Base-by-base conservation (phyloP, 2,888 invertebrate genomes). In the Slavum lentiscoides region DNA sequence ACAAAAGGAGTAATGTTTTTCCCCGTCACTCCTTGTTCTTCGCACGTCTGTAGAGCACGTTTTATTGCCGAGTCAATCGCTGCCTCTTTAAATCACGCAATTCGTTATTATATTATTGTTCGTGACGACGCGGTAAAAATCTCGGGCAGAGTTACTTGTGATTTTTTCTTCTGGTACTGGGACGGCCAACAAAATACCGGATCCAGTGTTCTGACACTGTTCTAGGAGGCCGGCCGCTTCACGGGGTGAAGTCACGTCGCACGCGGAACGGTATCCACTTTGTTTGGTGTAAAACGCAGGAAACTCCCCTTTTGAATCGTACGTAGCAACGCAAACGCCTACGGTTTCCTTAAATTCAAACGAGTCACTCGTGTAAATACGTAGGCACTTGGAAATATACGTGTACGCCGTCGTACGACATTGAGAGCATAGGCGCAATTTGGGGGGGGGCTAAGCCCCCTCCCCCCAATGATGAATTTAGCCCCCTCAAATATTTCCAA, bases 1-100 rank as follows among this genome's bases (percentile, higher is more conserved):
- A 99, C 89, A 87, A 93, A 98, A 2, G 99, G 99, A 1, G 99
- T 99, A 13, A 98, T 91, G 84, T 94, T 91, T 87, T 96, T 97
- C 2, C 98, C 98, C 7, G 85, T 86, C 67, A 98, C 89, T 1
- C 89, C 89, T 81, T 88, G 87, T 58, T 85, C 84, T 83, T 88
- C 87, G 0, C 93, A 93, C 84, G 91, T 89, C 72, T 87, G 84
- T 74, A 94, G 86, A 23, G 96, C 94, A 82, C 88, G 85, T 82
- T 89, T 86, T 84, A 98, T 95, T 13, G 92, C 93, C 15, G 86
- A 86, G 85, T 94, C 91, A 83, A 93, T 90, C 82, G 89, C 86
- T 1, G 87, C 85, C 84, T 90, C 89, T 89, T 61, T 37, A 3
- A 43, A 61, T 43, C 61, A 9, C 43, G 6, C 11, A 64, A 62